Percentiles rank a stretch among this genome's conserved stretches.
phyloP scores from a whole-genome alignment of 2,113 vertebrate genomes.

The Okapia johnstoni region DNA sequence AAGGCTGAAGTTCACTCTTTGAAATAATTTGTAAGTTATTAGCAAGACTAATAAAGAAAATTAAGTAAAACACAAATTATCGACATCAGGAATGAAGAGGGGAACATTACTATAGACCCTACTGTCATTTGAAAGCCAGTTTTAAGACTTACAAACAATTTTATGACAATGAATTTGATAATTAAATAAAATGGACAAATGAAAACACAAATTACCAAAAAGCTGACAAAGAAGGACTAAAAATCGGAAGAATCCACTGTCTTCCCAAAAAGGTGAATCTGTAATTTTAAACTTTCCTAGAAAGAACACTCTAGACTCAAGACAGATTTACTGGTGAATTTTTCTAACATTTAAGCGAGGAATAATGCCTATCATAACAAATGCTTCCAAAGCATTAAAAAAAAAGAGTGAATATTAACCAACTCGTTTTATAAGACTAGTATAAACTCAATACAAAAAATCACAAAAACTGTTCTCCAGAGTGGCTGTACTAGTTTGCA shows the following conservation, averaged over 20 bases:
- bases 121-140: not conserved
- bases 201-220: not conserved
- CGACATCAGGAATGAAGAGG: not conserved
- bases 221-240: not conserved
- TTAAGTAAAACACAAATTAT: not conserved
- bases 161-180: not conserved
- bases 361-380: not conserved
- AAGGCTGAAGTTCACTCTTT: not conserved
- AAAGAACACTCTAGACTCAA: not conserved
- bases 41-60: not conserved
- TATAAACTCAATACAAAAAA: not conserved
- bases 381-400: not conserved
- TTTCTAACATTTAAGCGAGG: not conserved
- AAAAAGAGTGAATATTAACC: not conserved
- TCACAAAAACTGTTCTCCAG: not conserved
- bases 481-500: too few species aligned
- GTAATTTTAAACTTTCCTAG: not conserved
- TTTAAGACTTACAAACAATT: not conserved
- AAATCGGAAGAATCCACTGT: not conserved
- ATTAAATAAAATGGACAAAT: not conserved
- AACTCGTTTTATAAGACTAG: not conserved
- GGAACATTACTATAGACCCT: not conserved
- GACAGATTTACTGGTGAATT: not conserved
- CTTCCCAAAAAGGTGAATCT: not conserved
- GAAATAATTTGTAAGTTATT: not conserved